Evolutionary conservation across 2,888 invertebrate genomes (phyloP).

Genomic region (Mythimna ferrago): DNA sequence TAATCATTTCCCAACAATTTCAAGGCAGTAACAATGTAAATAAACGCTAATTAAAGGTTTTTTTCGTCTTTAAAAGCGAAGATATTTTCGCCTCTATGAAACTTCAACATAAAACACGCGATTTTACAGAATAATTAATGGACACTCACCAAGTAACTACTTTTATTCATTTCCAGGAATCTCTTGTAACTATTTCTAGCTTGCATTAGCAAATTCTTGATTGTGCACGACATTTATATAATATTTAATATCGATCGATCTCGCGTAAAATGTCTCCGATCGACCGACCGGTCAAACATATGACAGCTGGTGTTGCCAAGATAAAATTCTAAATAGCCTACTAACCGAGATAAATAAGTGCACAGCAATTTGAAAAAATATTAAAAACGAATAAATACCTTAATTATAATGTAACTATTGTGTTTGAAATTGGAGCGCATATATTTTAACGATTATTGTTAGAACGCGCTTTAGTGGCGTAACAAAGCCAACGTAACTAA

Average conservation of each 20-base stretch:
- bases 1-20: conserved; percentile 19
- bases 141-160: conserved; percentile 77
- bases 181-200: conserved; percentile 77
- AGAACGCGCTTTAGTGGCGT: background rate
- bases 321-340: conserved; percentile 20
- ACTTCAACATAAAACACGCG: background rate
- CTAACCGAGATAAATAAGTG: background rate
- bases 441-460: background rate
- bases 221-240: conserved; percentile 77
- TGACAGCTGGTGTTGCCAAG: conserved; percentile 55
- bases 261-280: conserved; percentile 23
- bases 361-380: background rate
- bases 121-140: conserved; percentile 45
- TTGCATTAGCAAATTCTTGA: conserved; percentile 79
- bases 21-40: conserved; percentile 36
- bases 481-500: background rate
- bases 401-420: background rate
- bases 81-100: conserved; percentile 2
- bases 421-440: background rate
- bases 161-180: conserved; percentile 75
- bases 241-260: conserved; percentile 48
- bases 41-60: conserved; percentile 31
- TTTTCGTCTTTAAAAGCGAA: background rate
- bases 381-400: background rate
- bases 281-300: conserved; percentile 14